Conservation (phyloP, 2,797 vertebrate genomes). For the Chlorospingus semifuscus region DNA sequence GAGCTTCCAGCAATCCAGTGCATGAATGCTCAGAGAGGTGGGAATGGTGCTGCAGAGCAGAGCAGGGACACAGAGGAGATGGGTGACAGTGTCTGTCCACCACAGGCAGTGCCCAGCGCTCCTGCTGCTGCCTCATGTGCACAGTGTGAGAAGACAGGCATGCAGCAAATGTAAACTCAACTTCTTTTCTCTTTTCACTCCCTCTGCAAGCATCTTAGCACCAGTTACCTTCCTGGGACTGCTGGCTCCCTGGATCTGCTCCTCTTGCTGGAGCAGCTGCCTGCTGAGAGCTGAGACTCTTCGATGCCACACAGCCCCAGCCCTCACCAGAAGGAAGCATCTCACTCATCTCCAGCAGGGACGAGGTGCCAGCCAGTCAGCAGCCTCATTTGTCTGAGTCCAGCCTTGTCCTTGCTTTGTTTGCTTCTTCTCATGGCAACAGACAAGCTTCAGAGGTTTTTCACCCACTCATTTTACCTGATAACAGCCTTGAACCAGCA, state of each 20-base stretch:
- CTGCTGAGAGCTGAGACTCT: not conserved
- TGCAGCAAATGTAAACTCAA: not conserved
- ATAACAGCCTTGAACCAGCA: slow-evolving; percentile 39
- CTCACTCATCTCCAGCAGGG: not conserved
- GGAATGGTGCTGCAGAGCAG: accelerated
- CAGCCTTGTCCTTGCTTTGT: slow-evolving; percentile 12
- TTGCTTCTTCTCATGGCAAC: slow-evolving; percentile 53
- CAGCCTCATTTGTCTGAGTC: not conserved
- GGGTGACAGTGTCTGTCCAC: not conserved
- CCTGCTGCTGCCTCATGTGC: accelerated
- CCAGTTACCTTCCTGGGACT: not conserved
- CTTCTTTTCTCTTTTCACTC: not conserved
- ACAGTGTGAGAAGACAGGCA: not conserved
- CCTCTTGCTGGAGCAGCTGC: not conserved
- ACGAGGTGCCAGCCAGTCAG: not conserved
- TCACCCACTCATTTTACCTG: slow-evolving; percentile 33
- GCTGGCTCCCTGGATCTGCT: not conserved
- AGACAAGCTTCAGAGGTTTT: slow-evolving; percentile 1
- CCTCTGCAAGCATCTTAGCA: not conserved
- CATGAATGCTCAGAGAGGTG: not conserved
- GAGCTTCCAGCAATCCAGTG: not conserved
- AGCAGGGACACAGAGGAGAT: not conserved
- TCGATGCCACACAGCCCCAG: accelerated
- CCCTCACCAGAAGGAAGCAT: not conserved
- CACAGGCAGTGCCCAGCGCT: accelerated